These are phyloP conservation scores for Unio delphinus DNA, from an alignment of 2,888 invertebrate species.

Conservation along the genomic window DNA sequence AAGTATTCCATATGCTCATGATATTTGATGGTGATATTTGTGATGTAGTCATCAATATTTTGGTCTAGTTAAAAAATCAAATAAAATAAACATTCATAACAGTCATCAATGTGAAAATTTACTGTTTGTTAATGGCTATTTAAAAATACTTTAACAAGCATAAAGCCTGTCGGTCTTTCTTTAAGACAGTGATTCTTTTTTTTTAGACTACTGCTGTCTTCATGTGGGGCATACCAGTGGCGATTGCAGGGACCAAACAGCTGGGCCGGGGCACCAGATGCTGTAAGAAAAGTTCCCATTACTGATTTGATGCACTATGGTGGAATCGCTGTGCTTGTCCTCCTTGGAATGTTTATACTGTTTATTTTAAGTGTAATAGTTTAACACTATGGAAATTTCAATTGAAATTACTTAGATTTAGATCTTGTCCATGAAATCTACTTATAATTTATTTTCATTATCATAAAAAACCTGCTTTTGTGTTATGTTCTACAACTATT, in stretches of 20 bases:
- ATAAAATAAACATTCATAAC: no score
- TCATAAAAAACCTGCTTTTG: no score
- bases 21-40: no score
- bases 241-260: conserved; percentile 64
- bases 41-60: no score
- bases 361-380: conserved; percentile 5
- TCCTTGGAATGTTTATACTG: conserved; percentile 4
- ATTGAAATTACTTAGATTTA: no score
- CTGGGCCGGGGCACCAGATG: conserved; percentile 55
- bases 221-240: conserved; percentile 64
- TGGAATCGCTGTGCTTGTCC: conserved; percentile 10
- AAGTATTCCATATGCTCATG: no score
- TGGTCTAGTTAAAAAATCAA: no score
- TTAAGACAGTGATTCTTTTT: background rate
- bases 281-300: conserved; percentile 57
- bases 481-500: no score
- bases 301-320: conserved; percentile 49
- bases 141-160: background rate
- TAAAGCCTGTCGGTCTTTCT: background rate
- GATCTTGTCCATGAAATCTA: no score
- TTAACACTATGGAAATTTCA: no score
- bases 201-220: conserved; percentile 34
- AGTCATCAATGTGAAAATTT: no score
- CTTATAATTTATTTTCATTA: no score
- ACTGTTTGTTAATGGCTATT: background rate